A percentile compares a stretch with the other conserved stretches of the same genome.
Evolutionary conservation across 2,797 vertebrate species (phyloP).

Genomic region (Buceros bicornis): DNA sequence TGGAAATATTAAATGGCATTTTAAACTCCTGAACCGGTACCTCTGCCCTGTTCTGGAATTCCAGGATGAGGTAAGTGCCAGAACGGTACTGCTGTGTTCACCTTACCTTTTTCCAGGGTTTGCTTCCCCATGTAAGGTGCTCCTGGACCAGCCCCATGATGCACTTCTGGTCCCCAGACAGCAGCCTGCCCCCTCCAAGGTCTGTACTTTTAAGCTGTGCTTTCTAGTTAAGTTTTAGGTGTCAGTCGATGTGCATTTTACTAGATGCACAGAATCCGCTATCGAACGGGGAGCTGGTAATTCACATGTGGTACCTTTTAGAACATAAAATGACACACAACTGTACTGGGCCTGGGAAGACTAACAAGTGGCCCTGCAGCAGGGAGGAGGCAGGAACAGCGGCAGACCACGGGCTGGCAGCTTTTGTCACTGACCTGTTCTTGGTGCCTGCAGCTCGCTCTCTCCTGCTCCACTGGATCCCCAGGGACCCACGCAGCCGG

Average conservation of each 20-base stretch:
- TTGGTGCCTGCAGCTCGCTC: accelerated
- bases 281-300: too few relatives aligned
- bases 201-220: background rate
- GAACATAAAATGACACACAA: accelerated
- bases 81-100: background rate
- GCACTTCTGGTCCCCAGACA: accelerated
- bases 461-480: accelerated
- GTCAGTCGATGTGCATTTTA: too few relatives aligned
- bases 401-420: background rate
- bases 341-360: too few relatives aligned
- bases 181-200: accelerated
- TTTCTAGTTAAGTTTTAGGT: too few relatives aligned
- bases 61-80: background rate
- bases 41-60: accelerated
- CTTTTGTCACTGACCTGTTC: accelerated
- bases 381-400: background rate
- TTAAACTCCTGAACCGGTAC: accelerated
- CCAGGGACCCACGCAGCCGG: background rate
- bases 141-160: accelerated
- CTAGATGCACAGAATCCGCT: background rate
- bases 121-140: accelerated
- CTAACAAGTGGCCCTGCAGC: accelerated
- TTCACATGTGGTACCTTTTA: accelerated
- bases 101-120: background rate
- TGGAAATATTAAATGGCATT: conserved; percentile 62